A percentile compares a stretch with the other conserved stretches of the same genome.
These are phyloP conservation scores for Colinus virginianus DNA, from an alignment of 2,113 vertebrate species.

Conservation along the genomic window DNA sequence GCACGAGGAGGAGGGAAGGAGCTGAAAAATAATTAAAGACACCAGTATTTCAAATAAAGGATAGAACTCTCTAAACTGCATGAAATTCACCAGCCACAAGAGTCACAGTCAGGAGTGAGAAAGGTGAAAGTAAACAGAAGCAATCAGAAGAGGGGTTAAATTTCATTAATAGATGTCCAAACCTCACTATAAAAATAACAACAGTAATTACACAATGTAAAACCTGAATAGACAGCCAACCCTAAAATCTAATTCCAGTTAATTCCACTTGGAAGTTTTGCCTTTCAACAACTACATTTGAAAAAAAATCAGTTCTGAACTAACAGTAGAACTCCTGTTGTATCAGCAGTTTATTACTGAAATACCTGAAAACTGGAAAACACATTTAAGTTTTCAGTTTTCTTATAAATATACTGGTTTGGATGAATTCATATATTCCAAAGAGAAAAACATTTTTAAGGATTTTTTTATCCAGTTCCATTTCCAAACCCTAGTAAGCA, in stretches of 20 bases:
- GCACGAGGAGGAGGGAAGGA: not conserved
- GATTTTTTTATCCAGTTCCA: not conserved
- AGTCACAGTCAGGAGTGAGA: not conserved
- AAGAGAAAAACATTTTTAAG: not conserved
- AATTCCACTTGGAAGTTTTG: not conserved
- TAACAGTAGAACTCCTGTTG: fast-evolving
- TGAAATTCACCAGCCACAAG: not conserved
- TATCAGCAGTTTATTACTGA: not conserved
- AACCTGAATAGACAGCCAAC: not conserved
- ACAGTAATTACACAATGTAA: not conserved
- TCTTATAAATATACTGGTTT: not conserved
- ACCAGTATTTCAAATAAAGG: not conserved
- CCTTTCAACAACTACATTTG: not conserved
- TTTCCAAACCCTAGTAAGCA: fast-evolving
- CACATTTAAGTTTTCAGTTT: not conserved
- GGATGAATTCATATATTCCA: fast-evolving
- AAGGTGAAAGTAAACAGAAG: not conserved
- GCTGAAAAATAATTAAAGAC: not conserved
- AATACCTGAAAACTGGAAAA: fast-evolving
- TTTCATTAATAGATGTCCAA: not conserved
- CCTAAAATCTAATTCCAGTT: fast-evolving
- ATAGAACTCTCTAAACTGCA: not conserved
- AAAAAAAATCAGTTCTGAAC: not conserved
- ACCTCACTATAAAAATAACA: not conserved
- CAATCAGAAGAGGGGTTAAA: not conserved